These are phyloP conservation scores for Aythya baeri DNA, from an alignment of 2,113 vertebrate genomes.

Conservation along the genomic window DNA sequence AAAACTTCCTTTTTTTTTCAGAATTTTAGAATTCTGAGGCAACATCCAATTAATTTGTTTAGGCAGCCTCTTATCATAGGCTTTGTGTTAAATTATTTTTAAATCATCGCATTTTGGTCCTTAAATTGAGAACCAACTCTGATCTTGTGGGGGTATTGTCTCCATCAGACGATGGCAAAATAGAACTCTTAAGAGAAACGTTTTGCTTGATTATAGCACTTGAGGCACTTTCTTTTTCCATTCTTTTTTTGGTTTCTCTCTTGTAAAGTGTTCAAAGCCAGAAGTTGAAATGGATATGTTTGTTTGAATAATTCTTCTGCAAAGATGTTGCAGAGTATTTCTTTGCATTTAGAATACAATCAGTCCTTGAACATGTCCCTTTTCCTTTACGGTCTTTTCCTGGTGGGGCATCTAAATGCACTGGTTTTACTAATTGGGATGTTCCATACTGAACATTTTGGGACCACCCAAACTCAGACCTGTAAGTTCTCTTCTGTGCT, in stretches of 20 bases:
- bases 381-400: not conserved
- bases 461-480: not conserved
- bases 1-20: not conserved
- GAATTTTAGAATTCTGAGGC: not conserved
- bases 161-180: not conserved
- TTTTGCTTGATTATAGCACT: not conserved
- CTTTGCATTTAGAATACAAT: not conserved
- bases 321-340: not conserved
- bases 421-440: not conserved
- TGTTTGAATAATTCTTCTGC: not conserved
- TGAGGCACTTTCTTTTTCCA: not conserved
- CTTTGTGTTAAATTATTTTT: not conserved
- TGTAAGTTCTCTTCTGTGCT: accelerated
- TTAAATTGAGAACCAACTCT: not conserved
- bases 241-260: not conserved
- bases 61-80: not conserved
- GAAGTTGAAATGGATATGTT: not conserved
- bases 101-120: not conserved
- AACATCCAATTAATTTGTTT: not conserved
- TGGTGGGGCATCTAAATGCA: not conserved
- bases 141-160: not conserved
- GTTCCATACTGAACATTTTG: not conserved
- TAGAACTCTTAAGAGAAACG: not conserved
- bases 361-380: not conserved
- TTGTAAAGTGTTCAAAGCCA: not conserved